Evolutionary conservation across 2,888 invertebrate species (phyloP).

Genomic region (Calephelis perditalis): DNA sequence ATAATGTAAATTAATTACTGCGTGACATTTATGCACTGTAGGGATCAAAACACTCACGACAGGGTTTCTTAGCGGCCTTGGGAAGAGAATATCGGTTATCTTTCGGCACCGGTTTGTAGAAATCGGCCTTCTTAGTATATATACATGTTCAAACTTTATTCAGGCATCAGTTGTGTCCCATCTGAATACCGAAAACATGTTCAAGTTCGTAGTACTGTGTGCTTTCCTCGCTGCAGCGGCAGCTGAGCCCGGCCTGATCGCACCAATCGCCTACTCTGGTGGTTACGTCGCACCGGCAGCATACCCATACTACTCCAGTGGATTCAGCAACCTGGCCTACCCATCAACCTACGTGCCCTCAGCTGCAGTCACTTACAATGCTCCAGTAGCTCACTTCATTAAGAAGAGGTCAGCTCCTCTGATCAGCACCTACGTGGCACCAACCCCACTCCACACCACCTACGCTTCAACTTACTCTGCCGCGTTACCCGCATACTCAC

Average conservation of each 20-base stretch:
- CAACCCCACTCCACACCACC: neutral
- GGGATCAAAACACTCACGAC: neutral
- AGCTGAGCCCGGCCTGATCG: slow-evolving; percentile 43
- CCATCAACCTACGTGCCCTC: slow-evolving; percentile 33
- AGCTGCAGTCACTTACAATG: slow-evolving; percentile 33
- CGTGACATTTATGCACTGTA: neutral
- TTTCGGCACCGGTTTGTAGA: neutral
- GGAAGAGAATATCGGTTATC: neutral
- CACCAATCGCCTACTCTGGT: slow-evolving; percentile 6
- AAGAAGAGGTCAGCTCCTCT: slow-evolving; percentile 38
- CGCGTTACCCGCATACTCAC: neutral
- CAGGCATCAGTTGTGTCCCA: neutral
- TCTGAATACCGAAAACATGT: neutral
- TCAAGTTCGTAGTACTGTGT: slow-evolving; percentile 44
- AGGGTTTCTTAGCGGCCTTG: neutral
- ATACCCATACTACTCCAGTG: slow-evolving; percentile 21
- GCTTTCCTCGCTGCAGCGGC: slow-evolving; percentile 65
- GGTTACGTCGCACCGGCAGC: slow-evolving; percentile 12
- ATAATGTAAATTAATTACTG: neutral
- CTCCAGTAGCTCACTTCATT: slow-evolving; percentile 30
- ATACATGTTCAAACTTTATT: too few species aligned
- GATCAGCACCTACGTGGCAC: slow-evolving; percentile 34
- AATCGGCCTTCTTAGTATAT: too few species aligned
- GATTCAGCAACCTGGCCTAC: slow-evolving; percentile 34
- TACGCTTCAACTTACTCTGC: neutral